Evolutionary conservation across 2,797 vertebrate species (phyloP).

Genomic region (Catharus ustulatus): DNA sequence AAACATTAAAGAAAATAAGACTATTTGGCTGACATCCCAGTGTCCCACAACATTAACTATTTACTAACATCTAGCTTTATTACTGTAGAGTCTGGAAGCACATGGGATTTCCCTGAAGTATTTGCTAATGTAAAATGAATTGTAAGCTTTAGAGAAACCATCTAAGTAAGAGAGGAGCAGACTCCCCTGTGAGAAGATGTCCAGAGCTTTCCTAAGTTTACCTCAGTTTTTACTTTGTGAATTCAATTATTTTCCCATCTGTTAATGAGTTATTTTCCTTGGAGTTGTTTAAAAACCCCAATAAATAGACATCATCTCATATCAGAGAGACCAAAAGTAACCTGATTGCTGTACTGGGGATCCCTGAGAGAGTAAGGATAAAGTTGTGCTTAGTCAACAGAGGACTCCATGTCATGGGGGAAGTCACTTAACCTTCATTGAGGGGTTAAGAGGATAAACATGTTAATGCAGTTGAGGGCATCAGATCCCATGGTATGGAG

Average conservation of each 20-base stretch:
- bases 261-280: conserved; percentile 58
- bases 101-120: conserved; percentile 51
- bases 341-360: background rate
- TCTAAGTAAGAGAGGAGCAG: conserved; percentile 57
- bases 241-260: conserved; percentile 57
- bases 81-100: conserved; percentile 40
- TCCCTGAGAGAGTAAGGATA: background rate
- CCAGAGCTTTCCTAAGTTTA: conserved; percentile 52
- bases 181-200: conserved; percentile 50
- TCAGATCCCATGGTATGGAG: background rate
- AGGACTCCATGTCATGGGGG: background rate
- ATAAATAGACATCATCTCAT: background rate
- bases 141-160: conserved; percentile 58
- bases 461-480: background rate
- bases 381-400: background rate
- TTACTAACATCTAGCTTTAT: conserved; percentile 66
- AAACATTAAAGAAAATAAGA: conserved; percentile 66
- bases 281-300: conserved; percentile 64
- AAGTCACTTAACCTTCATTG: background rate
- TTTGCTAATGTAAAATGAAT: conserved; percentile 71
- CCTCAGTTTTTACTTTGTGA: conserved; percentile 51
- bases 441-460: background rate
- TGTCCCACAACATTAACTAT: conserved; percentile 68
- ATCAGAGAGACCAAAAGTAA: conserved; percentile 18
- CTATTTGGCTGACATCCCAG: conserved; percentile 62